Conservation (phyloP, 1,140 invertebrate species). For the Mercenaria mercenaria region DNA sequence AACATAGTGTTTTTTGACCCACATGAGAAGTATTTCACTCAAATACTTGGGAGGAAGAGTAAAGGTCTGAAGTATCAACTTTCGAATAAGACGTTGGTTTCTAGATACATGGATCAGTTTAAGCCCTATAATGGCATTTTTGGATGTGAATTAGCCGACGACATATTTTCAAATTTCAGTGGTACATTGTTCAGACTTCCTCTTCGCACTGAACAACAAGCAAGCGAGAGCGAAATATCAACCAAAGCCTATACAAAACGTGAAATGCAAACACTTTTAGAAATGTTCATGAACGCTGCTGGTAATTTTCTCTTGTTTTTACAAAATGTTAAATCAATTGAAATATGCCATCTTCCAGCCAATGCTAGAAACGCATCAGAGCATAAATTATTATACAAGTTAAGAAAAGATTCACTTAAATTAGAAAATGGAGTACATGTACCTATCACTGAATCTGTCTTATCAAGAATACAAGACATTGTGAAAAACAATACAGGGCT, state of each 20-base stretch:
- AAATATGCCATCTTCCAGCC: conserved; percentile 76
- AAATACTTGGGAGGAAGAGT: background rate
- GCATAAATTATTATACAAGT: background rate
- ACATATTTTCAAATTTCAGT: conserved; percentile 34
- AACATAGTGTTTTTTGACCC: conserved; percentile 53
- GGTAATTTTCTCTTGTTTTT: conserved; percentile 82
- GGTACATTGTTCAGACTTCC: conserved; percentile 83
- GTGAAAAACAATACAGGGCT: background rate
- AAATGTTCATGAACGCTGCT: conserved; percentile 73
- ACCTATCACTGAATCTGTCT: conserved; percentile 14
- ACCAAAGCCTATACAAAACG: conserved; percentile 71
- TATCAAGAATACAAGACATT: background rate
- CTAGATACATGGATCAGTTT: conserved; percentile 41
- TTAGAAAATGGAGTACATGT: background rate
- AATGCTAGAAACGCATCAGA: background rate
- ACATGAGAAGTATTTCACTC: conserved; percentile 14
- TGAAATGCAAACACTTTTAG: conserved; percentile 77
- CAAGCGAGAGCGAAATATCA: conserved; percentile 78
- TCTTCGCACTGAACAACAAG: conserved; percentile 76
- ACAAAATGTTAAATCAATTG: conserved; percentile 79
- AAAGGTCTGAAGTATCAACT: background rate
- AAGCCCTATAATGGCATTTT: conserved; percentile 77
- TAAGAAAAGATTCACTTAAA: background rate
- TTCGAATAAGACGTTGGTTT: conserved; percentile 20
- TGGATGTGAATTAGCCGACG: conserved; percentile 66